Conservation (phyloP, 2,888 invertebrate genomes). For the Heliconius hortense region DNA sequence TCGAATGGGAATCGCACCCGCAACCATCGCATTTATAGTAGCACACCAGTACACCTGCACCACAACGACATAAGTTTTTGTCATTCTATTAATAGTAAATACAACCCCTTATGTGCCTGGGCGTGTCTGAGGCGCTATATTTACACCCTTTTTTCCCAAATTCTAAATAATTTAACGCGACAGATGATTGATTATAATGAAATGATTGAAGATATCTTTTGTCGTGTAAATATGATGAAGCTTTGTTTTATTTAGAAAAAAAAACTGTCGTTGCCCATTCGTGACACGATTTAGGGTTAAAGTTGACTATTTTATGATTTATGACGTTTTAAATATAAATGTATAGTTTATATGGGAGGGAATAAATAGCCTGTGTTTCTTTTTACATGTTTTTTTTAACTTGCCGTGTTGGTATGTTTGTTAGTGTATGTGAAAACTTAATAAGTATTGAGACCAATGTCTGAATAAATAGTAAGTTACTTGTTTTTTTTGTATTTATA, state of each 20-base stretch:
- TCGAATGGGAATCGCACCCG: too few relatives aligned
- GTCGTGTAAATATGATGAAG: conserved; percentile 2
- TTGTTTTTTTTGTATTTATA: too few relatives aligned
- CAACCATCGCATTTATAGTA: too few relatives aligned
- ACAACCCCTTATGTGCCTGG: conserved; percentile 49
- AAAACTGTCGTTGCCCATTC: neutral
- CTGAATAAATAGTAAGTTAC: too few relatives aligned
- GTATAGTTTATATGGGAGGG: neutral
- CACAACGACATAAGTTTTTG: conserved; percentile 41
- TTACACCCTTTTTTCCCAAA: neutral
- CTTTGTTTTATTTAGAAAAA: conserved; percentile 8
- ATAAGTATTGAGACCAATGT: too few relatives aligned
- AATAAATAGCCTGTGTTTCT: neutral
- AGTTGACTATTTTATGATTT: neutral
- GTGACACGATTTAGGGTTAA: neutral
- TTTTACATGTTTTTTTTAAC: neutral
- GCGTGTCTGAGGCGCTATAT: conserved; percentile 45
- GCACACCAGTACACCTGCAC: too few relatives aligned
- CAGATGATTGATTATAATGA: conserved; percentile 21
- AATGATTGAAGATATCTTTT: conserved; percentile 17
- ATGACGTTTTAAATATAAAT: neutral
- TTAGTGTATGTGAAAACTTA: too few relatives aligned
- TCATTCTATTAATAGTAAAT: conserved; percentile 58
- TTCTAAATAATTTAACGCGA: conserved; percentile 9
- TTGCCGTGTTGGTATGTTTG: too few relatives aligned